Evolutionary conservation across 2,113 vertebrate genomes (phyloP), one percentile per base, ranked within the genome.

Genomic region (Bostrychus sinensis): DNA sequence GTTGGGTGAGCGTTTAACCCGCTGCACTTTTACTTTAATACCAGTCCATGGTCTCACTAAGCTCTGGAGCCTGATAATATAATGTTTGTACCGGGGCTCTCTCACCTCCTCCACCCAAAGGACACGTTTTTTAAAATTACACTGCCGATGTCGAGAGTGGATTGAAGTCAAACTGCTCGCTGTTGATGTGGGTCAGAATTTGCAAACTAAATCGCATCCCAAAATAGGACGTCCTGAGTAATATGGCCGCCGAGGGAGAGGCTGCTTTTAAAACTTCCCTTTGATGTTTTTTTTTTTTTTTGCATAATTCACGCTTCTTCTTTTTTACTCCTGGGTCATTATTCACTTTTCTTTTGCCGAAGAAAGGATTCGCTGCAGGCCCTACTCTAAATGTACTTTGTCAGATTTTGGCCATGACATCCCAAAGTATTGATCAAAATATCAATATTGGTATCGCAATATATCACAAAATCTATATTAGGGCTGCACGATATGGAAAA

Each of bases 181-280:
- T n/a, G 12, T n/a, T 61, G 56, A 89, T 75, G 63, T 85, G 74
- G 81, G 82, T 83, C 81, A 85, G 39, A 86, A 88, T 88, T 80
- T 83, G 87, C 81, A 84, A 88, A 84, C 80, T 84, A 85, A 86
- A 83, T 85, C 58, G 45, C 48, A 25, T 68, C 67, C 69, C 39
- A 69, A 80, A 82, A 77, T 80, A 77, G 77, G 55, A 74, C 54
- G 19, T 54, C 63, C 19, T 58, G 82, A 85, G 74, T 81, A 67
- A 66, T 45, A 7, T 58, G 73, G 75, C 80, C 68, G 72, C 57
- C 16, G 72, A 64, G 66, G 67, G 67, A 83, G 66, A 61, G 76
- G 65, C 38, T 38, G 61, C 19, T 67, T 55, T 57, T 48, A 45
- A 56, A 73, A 81, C 54, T 60, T 68, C 28, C 3, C 38, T 76